Conservation (phyloP, 92 coral and sea anemone species). For the Heliopora coerulea region DNA sequence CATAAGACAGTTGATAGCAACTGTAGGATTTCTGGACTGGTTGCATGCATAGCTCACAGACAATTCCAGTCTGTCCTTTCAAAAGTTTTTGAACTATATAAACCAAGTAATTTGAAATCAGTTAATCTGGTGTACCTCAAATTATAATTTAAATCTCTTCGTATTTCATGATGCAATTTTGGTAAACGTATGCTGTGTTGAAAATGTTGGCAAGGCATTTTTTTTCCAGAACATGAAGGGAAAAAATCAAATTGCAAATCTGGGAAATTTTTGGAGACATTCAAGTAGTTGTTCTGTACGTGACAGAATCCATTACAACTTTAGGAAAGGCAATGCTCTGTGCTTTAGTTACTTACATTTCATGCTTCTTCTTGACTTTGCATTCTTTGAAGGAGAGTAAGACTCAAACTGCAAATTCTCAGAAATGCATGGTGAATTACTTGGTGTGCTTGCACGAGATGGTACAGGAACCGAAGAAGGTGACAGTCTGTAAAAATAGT, state of each 20-base stretch:
- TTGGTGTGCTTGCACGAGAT: background rate
- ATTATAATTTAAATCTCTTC: too few relatives aligned
- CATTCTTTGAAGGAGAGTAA: background rate
- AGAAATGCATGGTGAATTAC: slow-evolving; percentile 9
- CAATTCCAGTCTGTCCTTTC: slow-evolving; percentile 33
- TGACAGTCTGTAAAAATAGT: slow-evolving; percentile 24
- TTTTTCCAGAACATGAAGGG: too few relatives aligned
- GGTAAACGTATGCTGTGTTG: too few relatives aligned
- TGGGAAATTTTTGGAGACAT: too few relatives aligned
- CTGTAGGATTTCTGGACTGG: slow-evolving; percentile 40
- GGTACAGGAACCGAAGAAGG: slow-evolving; percentile 3
- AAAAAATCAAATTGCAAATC: too few relatives aligned
- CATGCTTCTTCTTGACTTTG: slow-evolving; percentile 17
- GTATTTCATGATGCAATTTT: too few relatives aligned
- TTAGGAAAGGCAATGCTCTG: too few relatives aligned
- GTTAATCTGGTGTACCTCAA: too few relatives aligned
- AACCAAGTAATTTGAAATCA: background rate
- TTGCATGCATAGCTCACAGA: slow-evolving; percentile 40
- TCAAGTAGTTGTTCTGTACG: too few relatives aligned
- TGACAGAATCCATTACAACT: too few relatives aligned
- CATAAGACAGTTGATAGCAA: slow-evolving; percentile 24
- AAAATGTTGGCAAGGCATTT: too few relatives aligned
- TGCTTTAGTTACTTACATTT: slow-evolving; percentile 29
- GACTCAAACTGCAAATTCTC: slow-evolving; percentile 1
- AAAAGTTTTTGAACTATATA: slow-evolving; percentile 19